Evolutionary conservation across 53 echinoderm and acorn worm species (phyloP), one percentile per base, ranked within the genome.

Genomic region (Holothuria leucospilota): DNA sequence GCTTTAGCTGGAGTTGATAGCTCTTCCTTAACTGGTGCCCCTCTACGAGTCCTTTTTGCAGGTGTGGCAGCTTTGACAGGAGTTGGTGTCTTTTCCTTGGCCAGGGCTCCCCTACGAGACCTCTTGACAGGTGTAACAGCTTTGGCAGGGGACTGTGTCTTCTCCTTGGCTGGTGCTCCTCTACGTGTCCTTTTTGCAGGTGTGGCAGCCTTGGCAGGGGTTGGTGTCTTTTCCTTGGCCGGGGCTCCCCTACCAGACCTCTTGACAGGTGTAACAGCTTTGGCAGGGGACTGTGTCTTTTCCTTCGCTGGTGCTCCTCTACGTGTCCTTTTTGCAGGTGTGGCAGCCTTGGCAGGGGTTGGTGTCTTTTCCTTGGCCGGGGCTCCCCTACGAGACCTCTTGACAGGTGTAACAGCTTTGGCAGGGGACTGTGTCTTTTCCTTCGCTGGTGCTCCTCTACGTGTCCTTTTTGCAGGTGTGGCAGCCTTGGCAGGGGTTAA

Each of bases 181-280:
- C 78, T 78, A 7, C 58, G 66, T 41, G 78, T 77, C 29, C 90
- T 51, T 39, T 83, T 91, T 6, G 58, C 87, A 71, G 88, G 88
- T 25, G 88, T 88, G 34, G 63, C 82, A 20, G 77, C 77, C 46
- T 88, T 84, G 9, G 34, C 83, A 40, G 62, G 74, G 69, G 87
- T 87, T 21, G 80, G 77, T 6, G 82, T 29, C 23, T 86, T 90
- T 27, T 29, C 81, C 40, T 86, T 87, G 28, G 90, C 74, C 6
- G 28, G 89, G 46, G 15, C 65, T 9, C 65, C 65, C 18, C 78
- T 56, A 14, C 62, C 59, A 24, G 86, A 30, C 40, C 59, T 75
- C 68, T 93, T 93, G 28, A 72, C 85, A 38, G 93, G 93, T 13
- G 86, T 96, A 1, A 77, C 87, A 20, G 77, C 72, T 71, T 93